Percentiles rank a stretch among this genome's conserved stretches.
phyloP scores from a whole-genome alignment of 92 coral and sea anemone species.

The Pocillopora grandis region DNA sequence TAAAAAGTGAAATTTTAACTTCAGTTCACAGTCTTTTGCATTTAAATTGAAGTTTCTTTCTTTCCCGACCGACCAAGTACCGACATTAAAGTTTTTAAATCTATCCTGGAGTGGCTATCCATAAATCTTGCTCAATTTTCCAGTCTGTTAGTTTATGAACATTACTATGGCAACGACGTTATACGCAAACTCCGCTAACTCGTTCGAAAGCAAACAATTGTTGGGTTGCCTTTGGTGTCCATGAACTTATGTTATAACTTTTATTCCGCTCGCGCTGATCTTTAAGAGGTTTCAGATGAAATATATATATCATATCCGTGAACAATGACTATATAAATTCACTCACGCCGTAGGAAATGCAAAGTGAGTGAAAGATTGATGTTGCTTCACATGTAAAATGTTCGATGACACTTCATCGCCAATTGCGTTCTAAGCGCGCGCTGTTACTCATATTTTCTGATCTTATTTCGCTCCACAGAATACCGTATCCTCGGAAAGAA shows the following conservation, averaged over 20 bases:
- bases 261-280: background rate
- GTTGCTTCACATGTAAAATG: slow-evolving; percentile 2
- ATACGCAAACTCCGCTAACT: slow-evolving; percentile 34
- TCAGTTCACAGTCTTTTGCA: too few relatives aligned
- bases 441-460: background rate
- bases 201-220: background rate
- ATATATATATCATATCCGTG: background rate
- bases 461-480: slow-evolving; percentile 52
- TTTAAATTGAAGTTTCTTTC: too few relatives aligned
- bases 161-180: slow-evolving; percentile 32
- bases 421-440: slow-evolving; percentile 28
- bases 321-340: slow-evolving; percentile 25
- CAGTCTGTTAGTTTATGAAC: background rate
- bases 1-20: too few relatives aligned
- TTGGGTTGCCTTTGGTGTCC: background rate
- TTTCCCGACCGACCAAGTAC: too few relatives aligned
- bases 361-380: slow-evolving; percentile 20
- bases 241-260: background rate
- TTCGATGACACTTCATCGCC: background rate
- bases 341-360: slow-evolving; percentile 27
- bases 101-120: too few relatives aligned
- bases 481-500: slow-evolving; percentile 98
- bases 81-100: too few relatives aligned
- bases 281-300: background rate
- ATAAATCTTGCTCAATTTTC: too few relatives aligned